These are phyloP conservation scores for Linepithema humile DNA, from an alignment of 1,140 invertebrate genomes.

Conservation along the genomic window DNA sequence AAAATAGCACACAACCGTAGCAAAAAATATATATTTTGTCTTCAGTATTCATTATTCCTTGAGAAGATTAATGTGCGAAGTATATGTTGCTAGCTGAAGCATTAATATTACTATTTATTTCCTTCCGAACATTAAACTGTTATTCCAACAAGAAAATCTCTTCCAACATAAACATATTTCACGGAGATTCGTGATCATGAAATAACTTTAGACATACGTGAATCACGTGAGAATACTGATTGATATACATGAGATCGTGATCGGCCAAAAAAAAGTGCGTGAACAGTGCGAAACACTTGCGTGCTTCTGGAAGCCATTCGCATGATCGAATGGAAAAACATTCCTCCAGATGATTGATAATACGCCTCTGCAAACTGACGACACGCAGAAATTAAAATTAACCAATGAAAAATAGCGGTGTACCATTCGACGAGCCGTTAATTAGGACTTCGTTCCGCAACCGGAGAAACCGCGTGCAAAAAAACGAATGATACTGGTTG, in stretches of 20 bases:
- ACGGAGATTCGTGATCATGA: background rate
- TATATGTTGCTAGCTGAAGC: background rate
- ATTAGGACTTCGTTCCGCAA: conserved; percentile 43
- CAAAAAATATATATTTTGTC: background rate
- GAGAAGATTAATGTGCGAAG: background rate
- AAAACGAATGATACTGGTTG: background rate
- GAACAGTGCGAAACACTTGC: background rate
- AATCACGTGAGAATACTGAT: conserved; percentile 45
- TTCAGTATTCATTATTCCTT: background rate
- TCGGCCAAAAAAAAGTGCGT: background rate
- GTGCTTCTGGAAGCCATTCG: background rate
- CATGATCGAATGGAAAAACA: conserved; percentile 51
- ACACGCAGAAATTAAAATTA: conserved; percentile 59
- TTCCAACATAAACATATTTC: background rate
- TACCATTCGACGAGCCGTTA: conserved; percentile 63
- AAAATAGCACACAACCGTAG: background rate
- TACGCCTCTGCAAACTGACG: conserved; percentile 47
- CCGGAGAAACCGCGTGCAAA: background rate
- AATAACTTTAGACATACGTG: conserved; percentile 21
- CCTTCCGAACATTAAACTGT: background rate
- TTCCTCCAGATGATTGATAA: conserved; percentile 59
- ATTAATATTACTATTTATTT: background rate
- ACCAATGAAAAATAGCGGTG: background rate
- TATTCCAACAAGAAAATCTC: background rate
- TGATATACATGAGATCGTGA: background rate